Percentiles rank a stretch among this genome's conserved stretches.
These are phyloP conservation scores for Pseudococcus longispinus DNA, from an alignment of 2,888 invertebrate genomes.

Conservation along the genomic window DNA sequence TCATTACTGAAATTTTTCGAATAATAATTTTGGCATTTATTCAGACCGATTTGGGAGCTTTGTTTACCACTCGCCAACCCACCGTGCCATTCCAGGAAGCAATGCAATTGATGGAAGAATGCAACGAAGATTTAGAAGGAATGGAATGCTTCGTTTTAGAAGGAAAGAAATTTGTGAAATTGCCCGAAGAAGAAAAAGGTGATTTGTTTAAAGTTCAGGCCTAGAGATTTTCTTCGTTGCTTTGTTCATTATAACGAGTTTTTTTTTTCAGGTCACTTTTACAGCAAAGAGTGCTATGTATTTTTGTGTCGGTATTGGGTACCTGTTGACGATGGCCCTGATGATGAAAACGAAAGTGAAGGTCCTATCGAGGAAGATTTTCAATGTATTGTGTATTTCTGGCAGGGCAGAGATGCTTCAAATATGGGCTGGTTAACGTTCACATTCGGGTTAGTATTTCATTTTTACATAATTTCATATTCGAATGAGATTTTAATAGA, in stretches of 20 bases:
- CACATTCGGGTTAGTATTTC: conserved; percentile 77
- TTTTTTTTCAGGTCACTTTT: conserved; percentile 73
- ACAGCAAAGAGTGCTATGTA: conserved; percentile 96
- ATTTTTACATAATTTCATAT: neutral
- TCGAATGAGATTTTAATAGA: neutral
- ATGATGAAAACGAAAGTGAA: conserved; percentile 66
- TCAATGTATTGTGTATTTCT: conserved; percentile 98
- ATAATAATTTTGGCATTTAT: neutral
- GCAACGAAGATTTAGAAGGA: conserved; percentile 97
- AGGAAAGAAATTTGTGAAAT: conserved; percentile 93
- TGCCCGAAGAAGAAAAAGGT: conserved; percentile 93
- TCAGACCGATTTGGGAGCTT: conserved; percentile 88
- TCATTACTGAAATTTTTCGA: neutral
- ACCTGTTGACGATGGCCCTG: conserved; percentile 69
- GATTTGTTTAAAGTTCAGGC: neutral
- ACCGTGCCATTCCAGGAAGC: conserved; percentile 85
- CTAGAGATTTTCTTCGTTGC: neutral
- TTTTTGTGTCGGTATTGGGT: conserved; percentile 96
- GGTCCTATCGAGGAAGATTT: conserved; percentile 73
- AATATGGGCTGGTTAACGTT: conserved; percentile 99
- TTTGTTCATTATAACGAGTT: conserved; percentile 13
- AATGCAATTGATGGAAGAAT: conserved; percentile 87
- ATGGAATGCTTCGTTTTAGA: conserved; percentile 98
- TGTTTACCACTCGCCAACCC: conserved; percentile 94
- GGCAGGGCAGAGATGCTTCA: conserved; percentile 96